Base-by-base conservation (phyloP, 2,797 vertebrate species). In the Peromyscus attwateri region DNA sequence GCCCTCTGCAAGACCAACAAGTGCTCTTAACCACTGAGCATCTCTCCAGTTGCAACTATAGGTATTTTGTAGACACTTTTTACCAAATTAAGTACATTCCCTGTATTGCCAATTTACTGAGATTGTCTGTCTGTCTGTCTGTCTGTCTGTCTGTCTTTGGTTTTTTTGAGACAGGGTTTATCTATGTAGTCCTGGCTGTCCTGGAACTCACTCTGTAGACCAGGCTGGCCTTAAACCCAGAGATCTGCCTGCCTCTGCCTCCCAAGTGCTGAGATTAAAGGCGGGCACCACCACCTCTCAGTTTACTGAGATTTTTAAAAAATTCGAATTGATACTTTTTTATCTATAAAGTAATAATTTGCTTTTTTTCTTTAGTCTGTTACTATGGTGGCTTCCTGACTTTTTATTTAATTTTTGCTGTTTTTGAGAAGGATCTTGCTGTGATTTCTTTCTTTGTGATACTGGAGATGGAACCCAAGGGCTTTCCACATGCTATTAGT, bases 101-200 rank as follows among this genome's bases (percentile, higher is more conserved):
- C 31, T 27, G 13, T 93, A 73, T 79, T 97, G 46, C 34, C 75
- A 91, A n/a, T 88, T 96, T 92, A 52, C n/a, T 40, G 37, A 91
- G 34, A 49, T 17, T 77, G 31, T 49, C 46, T 77, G 6, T 16
- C 4, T 75, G 40, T 43, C 11, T 76, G 27, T 76, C 13, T 31
- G 14, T 60, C 16, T 60, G 17, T 55, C 55, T 55, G 11, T 55
- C 55, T 55, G 11, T 43, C 25, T 77, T 4, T 52, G 34, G 29
- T 9, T 79, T 79, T 52, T 79, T 79, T 11, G 8, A 79, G 46
- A 52, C 31, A 34, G 29, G 76, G 6, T 49, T 77, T 49, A 27
- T 49, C 43, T 49, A 6, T 77, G 75, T 49, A 49, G 43, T 4
- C 43, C 43, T 77, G 27, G 43, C 14, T 77, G 27, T 77, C 16